Conservation (phyloP, 1,140 invertebrate genomes). For the Drosophila yakuba region DNA sequence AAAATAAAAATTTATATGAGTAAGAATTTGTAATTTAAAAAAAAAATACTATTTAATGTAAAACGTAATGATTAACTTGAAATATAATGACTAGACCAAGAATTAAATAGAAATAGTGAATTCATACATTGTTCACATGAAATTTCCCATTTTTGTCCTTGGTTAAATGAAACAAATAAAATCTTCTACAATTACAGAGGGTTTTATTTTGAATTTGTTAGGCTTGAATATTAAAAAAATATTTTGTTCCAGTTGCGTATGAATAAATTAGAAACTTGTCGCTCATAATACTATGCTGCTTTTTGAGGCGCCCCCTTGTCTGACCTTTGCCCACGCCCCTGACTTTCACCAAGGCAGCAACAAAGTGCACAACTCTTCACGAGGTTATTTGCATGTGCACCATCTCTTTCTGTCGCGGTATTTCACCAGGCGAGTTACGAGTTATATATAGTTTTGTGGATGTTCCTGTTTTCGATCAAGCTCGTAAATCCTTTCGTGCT, state of each 20-base stretch:
- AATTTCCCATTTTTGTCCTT: too few relatives aligned
- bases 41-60: not conserved
- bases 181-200: too few relatives aligned
- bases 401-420: slow-evolving; percentile 26
- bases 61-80: too few relatives aligned
- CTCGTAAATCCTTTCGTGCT: slow-evolving; percentile 81
- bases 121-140: too few relatives aligned
- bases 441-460: slow-evolving; percentile 27
- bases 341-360: slow-evolving; percentile 20
- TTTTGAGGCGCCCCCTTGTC: not conserved
- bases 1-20: too few relatives aligned
- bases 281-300: not conserved
- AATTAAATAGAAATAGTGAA: not conserved
- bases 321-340: slow-evolving; percentile 34
- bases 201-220: not conserved
- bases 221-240: not conserved
- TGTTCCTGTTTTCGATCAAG: slow-evolving; percentile 76
- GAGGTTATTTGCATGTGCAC: slow-evolving; percentile 44
- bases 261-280: too few relatives aligned
- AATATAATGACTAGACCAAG: not conserved
- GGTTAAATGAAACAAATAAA: too few relatives aligned
- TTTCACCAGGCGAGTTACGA: slow-evolving; percentile 7
- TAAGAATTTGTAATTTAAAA: not conserved
- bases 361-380: slow-evolving; percentile 36
- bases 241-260: too few relatives aligned